Conservation (phyloP, 1,140 invertebrate genomes). For the Macrotrachela quadricornifera region DNA sequence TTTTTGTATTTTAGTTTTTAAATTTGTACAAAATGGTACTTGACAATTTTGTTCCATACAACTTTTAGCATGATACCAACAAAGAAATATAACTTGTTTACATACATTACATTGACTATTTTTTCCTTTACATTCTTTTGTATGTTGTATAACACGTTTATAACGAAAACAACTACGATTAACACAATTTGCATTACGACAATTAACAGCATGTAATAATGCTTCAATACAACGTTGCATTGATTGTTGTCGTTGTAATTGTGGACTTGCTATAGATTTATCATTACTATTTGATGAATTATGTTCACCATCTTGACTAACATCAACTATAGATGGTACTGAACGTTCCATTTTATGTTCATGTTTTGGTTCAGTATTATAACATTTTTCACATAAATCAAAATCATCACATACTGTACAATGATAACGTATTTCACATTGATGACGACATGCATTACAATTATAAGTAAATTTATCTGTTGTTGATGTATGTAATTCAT, state of each 20-base stretch:
- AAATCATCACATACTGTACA: slow-evolving; percentile 68
- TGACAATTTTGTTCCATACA: background rate
- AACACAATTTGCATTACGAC: background rate
- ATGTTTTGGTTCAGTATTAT: background rate
- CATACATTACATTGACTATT: background rate
- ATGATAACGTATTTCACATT: slow-evolving; percentile 86
- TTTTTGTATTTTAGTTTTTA: slow-evolving; percentile 2
- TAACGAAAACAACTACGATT: background rate
- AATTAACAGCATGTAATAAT: background rate
- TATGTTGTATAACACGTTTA: background rate
- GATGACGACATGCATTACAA: slow-evolving; percentile 84
- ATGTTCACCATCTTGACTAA: no score
- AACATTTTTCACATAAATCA: slow-evolving; percentile 5
- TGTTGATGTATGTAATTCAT: slow-evolving; percentile 92
- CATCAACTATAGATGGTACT: no score
- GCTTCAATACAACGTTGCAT: slow-evolving; percentile 3
- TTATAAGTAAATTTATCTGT: slow-evolving; percentile 94
- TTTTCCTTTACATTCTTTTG: background rate
- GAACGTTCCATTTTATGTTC: slow-evolving; percentile 8
- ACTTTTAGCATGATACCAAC: background rate
- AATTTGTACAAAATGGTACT: background rate
- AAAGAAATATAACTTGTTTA: background rate
- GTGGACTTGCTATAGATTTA: no score
- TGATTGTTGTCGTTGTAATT: background rate
- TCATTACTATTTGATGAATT: no score